phyloP scores from a whole-genome alignment of 2,113 vertebrate species.

The Platysternon megacephalum region DNA sequence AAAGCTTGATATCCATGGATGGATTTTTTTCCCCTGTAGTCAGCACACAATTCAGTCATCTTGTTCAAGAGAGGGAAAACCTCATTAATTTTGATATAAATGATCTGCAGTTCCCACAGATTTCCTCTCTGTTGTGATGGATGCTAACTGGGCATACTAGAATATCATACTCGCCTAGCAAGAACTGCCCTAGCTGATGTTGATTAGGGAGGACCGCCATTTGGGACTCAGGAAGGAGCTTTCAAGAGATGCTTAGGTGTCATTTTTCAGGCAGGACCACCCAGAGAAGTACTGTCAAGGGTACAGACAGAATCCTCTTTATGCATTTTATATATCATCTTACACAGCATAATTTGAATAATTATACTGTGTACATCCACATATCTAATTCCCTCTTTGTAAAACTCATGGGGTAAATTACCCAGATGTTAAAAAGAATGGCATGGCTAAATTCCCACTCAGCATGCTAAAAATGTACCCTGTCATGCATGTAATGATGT shows the following conservation, averaged over 20 bases:
- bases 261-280: background rate
- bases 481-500: constrained; percentile 42
- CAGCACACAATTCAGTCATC: constrained; percentile 57
- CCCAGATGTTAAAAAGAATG: constrained; percentile 51
- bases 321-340: constrained; percentile 20
- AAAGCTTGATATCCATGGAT: constrained; percentile 51
- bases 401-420: constrained; percentile 59
- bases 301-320: background rate
- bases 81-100: constrained; percentile 74
- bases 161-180: background rate
- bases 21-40: constrained; percentile 48
- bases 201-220: background rate
- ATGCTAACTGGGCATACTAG: constrained; percentile 22
- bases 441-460: constrained; percentile 57
- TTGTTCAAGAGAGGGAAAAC: constrained; percentile 56
- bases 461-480: constrained; percentile 30
- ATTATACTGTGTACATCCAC: constrained; percentile 54
- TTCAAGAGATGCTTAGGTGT: constrained; percentile 6
- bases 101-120: constrained; percentile 67
- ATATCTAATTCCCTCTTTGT: constrained; percentile 54
- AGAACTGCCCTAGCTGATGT: constrained; percentile 27
- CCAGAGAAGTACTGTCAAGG: background rate
- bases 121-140: constrained; percentile 38
- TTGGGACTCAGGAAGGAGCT: constrained; percentile 7
- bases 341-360: constrained; percentile 48